Percentiles rank a stretch among this genome's conserved stretches.
Evolutionary conservation across 2,888 invertebrate species (phyloP).

Genomic region (Ypsolopha sequella): DNA sequence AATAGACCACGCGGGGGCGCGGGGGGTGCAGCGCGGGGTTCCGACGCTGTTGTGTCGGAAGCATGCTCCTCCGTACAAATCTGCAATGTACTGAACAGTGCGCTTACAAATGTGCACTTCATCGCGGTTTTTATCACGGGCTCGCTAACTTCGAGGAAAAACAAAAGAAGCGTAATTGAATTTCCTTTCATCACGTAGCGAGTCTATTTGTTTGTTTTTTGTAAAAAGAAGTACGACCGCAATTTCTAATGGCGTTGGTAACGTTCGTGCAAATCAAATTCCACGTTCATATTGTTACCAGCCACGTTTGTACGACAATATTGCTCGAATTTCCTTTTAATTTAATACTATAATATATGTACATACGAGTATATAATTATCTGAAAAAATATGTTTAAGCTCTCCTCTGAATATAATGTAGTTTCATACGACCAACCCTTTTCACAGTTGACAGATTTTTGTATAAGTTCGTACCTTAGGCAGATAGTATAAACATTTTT

Average conservation of each 20-base stretch:
- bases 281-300: too few relatives aligned
- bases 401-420: too few relatives aligned
- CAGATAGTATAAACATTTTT: not conserved
- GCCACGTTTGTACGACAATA: too few relatives aligned
- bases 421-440: not conserved
- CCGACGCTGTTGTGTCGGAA: constrained; percentile 65
- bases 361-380: too few relatives aligned
- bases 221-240: not conserved
- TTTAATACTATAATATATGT: too few relatives aligned
- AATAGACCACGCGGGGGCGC: constrained; percentile 45
- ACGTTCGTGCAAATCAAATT: not conserved
- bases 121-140: constrained; percentile 49
- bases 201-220: constrained; percentile 1
- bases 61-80: constrained; percentile 52
- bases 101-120: constrained; percentile 50
- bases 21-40: constrained; percentile 24
- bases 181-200: constrained; percentile 51
- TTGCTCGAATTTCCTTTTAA: too few relatives aligned
- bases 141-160: constrained; percentile 24
- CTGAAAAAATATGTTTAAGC: too few relatives aligned
- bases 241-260: not conserved
- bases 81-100: constrained; percentile 51
- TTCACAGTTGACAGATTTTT: constrained; percentile 1
- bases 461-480: not conserved
- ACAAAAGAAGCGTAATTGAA: constrained; percentile 63